Percentiles rank a stretch among this genome's conserved stretches.
These are phyloP conservation scores for Grammomys surdaster DNA, from an alignment of 2,113 vertebrate genomes.

Conservation along the genomic window DNA sequence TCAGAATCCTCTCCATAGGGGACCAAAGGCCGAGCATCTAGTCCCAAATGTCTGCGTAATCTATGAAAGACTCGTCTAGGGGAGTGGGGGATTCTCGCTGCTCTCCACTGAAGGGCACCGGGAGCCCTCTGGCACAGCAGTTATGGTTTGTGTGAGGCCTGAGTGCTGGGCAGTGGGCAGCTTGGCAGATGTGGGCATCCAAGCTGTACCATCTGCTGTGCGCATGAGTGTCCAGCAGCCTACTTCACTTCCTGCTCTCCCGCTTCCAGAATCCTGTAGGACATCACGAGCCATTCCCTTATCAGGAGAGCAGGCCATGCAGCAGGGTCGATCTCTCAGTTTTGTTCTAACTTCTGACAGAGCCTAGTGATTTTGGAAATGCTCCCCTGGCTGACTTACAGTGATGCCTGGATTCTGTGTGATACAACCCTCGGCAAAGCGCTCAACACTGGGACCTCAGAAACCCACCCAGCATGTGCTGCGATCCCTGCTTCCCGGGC, in stretches of 20 bases:
- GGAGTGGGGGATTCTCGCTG: neutral
- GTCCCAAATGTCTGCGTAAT: fast-evolving
- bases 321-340: neutral
- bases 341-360: neutral
- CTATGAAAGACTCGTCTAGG: neutral
- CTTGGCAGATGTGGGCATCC: neutral
- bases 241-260: neutral
- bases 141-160: neutral
- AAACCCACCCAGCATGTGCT: neutral
- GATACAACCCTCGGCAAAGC: neutral
- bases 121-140: neutral
- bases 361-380: neutral
- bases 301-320: neutral
- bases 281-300: neutral
- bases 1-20: neutral
- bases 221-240: neutral
- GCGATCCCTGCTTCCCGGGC: neutral
- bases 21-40: neutral
- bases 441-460: neutral
- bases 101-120: neutral
- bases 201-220: neutral
- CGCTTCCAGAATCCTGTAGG: neutral
- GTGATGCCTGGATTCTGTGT: neutral
- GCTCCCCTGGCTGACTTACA: neutral
- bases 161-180: neutral